phyloP scores from a whole-genome alignment of 2,797 vertebrate genomes.

The Gallinago stenura region DNA sequence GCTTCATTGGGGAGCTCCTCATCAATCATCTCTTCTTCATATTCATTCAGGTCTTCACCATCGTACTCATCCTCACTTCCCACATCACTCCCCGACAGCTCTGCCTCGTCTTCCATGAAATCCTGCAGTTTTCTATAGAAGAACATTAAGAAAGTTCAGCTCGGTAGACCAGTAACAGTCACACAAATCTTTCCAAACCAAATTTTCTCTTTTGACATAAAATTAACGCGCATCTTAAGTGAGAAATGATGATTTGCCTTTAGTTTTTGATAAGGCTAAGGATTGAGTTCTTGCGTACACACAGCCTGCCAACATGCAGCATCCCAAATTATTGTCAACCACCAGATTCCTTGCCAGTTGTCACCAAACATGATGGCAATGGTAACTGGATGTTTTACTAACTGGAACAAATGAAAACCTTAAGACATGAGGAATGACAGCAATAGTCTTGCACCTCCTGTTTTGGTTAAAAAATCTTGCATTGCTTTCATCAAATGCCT shows the following conservation, averaged over 20 bases:
- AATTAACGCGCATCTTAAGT: not conserved
- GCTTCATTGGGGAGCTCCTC: constrained; percentile 92
- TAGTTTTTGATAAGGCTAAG: not conserved
- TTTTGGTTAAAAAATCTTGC: not conserved
- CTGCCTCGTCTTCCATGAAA: constrained; percentile 94
- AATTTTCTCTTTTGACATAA: not conserved
- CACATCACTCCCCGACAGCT: constrained; percentile 92
- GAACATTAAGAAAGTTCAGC: not conserved
- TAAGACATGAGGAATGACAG: not conserved
- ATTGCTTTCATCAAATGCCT: not conserved
- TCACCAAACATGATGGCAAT: not conserved
- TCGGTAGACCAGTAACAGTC: not conserved
- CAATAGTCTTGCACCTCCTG: not conserved
- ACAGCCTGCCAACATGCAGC: not conserved
- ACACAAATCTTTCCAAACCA: not conserved
- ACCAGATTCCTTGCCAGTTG: not conserved
- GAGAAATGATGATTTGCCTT: not conserved
- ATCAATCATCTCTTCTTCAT: constrained; percentile 92
- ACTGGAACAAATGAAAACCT: not conserved
- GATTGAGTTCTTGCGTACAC: not conserved
- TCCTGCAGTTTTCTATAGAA: constrained; percentile 83
- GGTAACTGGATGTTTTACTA: not conserved
- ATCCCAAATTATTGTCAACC: not conserved
- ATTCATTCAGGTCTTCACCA: constrained; percentile 85
- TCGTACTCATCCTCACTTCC: constrained; percentile 92